A percentile compares a stretch with the other conserved stretches of the same genome.
These are phyloP conservation scores for Atopsyche davidsoni DNA, from an alignment of 1,140 invertebrate genomes.

Conservation along the genomic window DNA sequence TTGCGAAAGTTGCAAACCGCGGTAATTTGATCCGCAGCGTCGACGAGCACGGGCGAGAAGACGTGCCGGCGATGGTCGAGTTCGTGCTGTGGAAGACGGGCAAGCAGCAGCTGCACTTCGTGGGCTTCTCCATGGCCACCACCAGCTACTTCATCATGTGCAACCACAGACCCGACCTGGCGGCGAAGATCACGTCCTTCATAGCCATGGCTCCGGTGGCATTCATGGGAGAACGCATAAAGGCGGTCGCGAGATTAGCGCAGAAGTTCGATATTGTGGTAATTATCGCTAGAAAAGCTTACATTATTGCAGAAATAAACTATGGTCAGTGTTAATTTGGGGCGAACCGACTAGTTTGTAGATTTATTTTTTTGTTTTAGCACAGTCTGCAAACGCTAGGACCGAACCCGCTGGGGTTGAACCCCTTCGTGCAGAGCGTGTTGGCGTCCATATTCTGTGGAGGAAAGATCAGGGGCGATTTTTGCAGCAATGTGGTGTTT, in stretches of 20 bases:
- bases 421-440: slow-evolving; percentile 17
- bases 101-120: slow-evolving; percentile 48
- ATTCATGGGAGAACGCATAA: slow-evolving; percentile 26
- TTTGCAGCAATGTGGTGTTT: slow-evolving; percentile 34
- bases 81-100: slow-evolving; percentile 52
- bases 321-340: too few relatives aligned
- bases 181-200: slow-evolving; percentile 46
- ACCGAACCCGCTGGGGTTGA: background rate
- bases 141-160: slow-evolving; percentile 57
- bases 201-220: slow-evolving; percentile 39
- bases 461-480: slow-evolving; percentile 29
- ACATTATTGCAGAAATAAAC: too few relatives aligned
- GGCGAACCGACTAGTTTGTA: too few relatives aligned
- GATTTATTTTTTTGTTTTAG: too few relatives aligned
- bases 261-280: background rate
- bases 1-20: too few relatives aligned
- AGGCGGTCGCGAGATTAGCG: background rate
- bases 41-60: slow-evolving; percentile 61
- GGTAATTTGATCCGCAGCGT: too few relatives aligned
- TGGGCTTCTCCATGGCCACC: slow-evolving; percentile 56
- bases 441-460: slow-evolving; percentile 33
- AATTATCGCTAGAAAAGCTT: too few relatives aligned
- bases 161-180: slow-evolving; percentile 50
- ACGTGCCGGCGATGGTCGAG: slow-evolving; percentile 63
- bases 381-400: background rate